phyloP scores from a whole-genome alignment of 2,888 invertebrate genomes.

The Euzetes globulus region DNA sequence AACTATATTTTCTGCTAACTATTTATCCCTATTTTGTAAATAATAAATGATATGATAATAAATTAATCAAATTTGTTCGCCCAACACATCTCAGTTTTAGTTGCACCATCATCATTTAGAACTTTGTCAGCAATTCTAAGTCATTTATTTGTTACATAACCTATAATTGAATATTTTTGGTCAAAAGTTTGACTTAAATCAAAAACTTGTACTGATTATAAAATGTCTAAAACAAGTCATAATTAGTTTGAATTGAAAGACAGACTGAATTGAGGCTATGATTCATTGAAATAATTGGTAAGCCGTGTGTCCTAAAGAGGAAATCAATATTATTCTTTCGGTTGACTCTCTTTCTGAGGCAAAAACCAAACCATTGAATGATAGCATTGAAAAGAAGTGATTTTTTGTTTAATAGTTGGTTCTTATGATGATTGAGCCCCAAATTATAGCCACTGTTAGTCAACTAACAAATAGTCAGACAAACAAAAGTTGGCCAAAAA shows the following conservation, averaged over 20 bases:
- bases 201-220: neutral
- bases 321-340: slow-evolving; percentile 18
- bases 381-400: neutral
- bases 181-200: neutral
- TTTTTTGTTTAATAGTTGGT: slow-evolving; percentile 8
- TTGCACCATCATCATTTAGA: neutral
- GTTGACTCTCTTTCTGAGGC: neutral
- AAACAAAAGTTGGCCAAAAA: slow-evolving; percentile 5
- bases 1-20: neutral
- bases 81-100: neutral
- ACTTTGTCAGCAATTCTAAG: neutral
- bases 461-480: slow-evolving; percentile 20
- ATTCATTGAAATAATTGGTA: slow-evolving; percentile 10
- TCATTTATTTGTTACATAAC: neutral
- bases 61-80: slow-evolving; percentile 11
- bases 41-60: slow-evolving; percentile 16
- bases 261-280: neutral
- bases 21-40: slow-evolving; percentile 28
- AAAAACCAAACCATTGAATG: neutral
- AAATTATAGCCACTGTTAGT: slow-evolving; percentile 29
- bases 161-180: neutral
- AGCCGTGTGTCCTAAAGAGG: neutral
- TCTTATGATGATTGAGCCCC: neutral
- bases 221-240: neutral
- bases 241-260: neutral